A percentile compares a stretch with the other conserved stretches of the same genome.
Evolutionary conservation across 2,113 vertebrate genomes (phyloP).

Genomic region (Stigmatopora argus): DNA sequence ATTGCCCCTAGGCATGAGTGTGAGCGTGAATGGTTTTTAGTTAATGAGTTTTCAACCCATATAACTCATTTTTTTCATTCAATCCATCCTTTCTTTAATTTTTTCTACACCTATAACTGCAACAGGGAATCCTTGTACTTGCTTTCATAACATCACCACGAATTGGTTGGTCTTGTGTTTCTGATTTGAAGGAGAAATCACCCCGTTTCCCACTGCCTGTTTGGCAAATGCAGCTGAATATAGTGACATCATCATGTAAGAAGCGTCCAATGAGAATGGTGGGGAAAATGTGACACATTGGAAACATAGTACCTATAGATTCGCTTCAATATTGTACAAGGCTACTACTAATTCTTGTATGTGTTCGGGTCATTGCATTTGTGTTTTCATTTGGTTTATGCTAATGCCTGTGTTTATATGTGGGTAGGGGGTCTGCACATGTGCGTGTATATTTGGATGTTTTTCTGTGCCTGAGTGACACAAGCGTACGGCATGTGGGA

Average conservation of each 20-base stretch:
- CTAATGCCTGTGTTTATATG: background rate
- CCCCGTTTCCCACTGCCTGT: background rate
- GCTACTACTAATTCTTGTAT: background rate
- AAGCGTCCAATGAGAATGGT: background rate
- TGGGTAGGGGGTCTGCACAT: background rate
- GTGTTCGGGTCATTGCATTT: too few relatives aligned
- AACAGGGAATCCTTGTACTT: background rate
- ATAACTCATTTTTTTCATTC: background rate
- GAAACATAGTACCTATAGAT: too few relatives aligned
- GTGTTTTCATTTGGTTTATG: constrained; percentile 25
- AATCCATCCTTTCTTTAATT: background rate
- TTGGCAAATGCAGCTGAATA: background rate
- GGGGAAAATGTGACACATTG: background rate
- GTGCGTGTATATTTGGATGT: constrained; percentile 25
- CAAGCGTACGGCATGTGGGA: constrained; percentile 58
- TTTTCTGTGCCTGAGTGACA: constrained; percentile 35
- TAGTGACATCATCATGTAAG: background rate
- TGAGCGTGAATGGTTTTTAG: background rate
- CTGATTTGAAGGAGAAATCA: background rate
- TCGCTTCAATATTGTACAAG: background rate
- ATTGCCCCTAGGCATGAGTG: too few relatives aligned
- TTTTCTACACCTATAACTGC: background rate
- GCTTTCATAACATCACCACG: background rate
- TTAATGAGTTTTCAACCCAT: background rate
- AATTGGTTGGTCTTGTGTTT: background rate